Evolutionary conservation across 1,140 invertebrate genomes (phyloP), one percentile per base, ranked within the genome.

Genomic region (Sarcophaga peregrina): DNA sequence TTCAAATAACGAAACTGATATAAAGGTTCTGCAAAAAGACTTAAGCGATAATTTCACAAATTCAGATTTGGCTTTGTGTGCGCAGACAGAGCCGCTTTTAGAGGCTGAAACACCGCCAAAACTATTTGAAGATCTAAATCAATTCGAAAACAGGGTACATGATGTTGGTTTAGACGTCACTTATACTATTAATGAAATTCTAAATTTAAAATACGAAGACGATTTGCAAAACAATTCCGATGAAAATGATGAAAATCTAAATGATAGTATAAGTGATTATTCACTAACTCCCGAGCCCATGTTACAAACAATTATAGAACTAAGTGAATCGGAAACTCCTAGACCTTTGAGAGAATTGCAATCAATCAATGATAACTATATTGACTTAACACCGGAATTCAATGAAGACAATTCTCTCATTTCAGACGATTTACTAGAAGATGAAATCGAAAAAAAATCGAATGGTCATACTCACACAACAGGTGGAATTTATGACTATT

Each of bases 341-440:
- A 50, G 17, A 78, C 47, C 62, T 25, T 9, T 20, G 9, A 20
- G 20, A 8, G 17, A 25, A 68, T 68, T 68, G 17, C 62, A 68
- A 5, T 25, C 62, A 20, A 68, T 7, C n/a, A 20, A 68, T 68
- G 62, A 68, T 17, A 20, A 68, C 20, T 25, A 17, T 25, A 37
- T 9, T 68, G n/a, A n/a, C n/a, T n/a, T 46, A 68, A 76, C 74
- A 47, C 8, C 45, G 5, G 45, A 15, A 25, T 47, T 13, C 5
- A 50, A 76, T 13, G 48, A 47, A 50, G 37, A 76, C 37, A 50
- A 76, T 47, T 47, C 45, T 17, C 46, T 76, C 13, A n/a, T 76
- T 50, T 82, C 68, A 47, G 62, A 82, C 52, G 81, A 82, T 73
- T 72, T 82, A 73, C 9, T 82, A 15, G 50, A 48, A 17, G 78